Evolutionary conservation across 2,113 vertebrate genomes (phyloP).

Genomic region (Pandion haliaetus): DNA sequence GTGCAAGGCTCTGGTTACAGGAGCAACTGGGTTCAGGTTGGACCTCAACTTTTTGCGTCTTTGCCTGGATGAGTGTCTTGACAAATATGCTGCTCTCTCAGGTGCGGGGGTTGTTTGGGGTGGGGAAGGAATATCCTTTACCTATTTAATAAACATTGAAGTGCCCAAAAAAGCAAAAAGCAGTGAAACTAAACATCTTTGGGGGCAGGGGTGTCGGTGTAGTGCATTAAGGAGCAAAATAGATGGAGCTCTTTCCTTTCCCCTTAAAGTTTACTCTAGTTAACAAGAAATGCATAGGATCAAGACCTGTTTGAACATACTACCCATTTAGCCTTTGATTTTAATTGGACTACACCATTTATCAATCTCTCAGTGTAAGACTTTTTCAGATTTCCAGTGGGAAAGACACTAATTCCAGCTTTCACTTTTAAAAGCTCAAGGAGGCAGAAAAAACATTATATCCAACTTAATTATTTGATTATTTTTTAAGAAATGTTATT

Average conservation of each 20-base stretch:
- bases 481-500: not conserved
- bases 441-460: not conserved
- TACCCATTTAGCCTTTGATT: not conserved
- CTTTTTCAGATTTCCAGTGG: not conserved
- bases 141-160: not conserved
- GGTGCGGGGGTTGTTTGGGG: fast-evolving
- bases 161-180: not conserved
- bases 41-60: not conserved
- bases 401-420: not conserved
- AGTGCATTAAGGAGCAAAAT: not conserved
- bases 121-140: not conserved
- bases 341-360: not conserved
- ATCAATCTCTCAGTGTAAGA: not conserved
- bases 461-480: not conserved
- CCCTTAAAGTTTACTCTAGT: not conserved
- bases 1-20: not conserved
- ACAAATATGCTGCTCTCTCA: not conserved
- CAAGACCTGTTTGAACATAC: not conserved
- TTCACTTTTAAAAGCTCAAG: not conserved
- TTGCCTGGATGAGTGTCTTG: not conserved
- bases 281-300: not conserved
- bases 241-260: not conserved
- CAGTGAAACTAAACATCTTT: not conserved
- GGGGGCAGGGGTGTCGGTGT: fast-evolving
- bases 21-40: not conserved